Percentiles rank a stretch among this genome's conserved stretches.
These are phyloP conservation scores for Trissonchulus latispiculum DNA, from an alignment of 2,888 invertebrate species.

Conservation along the genomic window DNA sequence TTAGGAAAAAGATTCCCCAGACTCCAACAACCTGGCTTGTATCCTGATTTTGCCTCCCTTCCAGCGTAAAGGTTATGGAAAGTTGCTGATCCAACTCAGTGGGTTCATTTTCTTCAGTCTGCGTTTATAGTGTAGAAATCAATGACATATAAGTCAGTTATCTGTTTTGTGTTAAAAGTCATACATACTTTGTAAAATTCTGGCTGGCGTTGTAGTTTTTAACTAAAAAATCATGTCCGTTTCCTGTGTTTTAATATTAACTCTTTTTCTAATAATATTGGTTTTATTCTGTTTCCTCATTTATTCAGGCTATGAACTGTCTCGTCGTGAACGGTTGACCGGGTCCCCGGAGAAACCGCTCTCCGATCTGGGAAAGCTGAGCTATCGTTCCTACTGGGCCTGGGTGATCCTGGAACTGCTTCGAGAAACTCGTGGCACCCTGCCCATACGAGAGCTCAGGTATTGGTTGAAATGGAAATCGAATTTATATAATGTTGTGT, in stretches of 20 bases:
- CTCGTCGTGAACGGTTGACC: slow-evolving; percentile 75
- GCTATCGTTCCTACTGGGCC: slow-evolving; percentile 95
- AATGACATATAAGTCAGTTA: no score
- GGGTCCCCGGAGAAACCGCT: slow-evolving; percentile 96
- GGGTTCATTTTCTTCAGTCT: slow-evolving; percentile 36
- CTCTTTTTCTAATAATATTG: no score
- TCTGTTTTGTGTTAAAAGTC: no score
- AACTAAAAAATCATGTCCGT: no score
- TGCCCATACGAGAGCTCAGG: slow-evolving; percentile 84
- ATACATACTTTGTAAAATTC: no score
- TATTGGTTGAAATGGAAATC: no score
- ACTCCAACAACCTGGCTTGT: slow-evolving; percentile 69
- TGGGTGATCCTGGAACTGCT: slow-evolving; percentile 83
- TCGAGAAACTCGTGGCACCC: slow-evolving; percentile 66
- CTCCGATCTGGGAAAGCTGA: slow-evolving; percentile 86
- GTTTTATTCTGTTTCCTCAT: neutral
- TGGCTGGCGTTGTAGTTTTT: no score
- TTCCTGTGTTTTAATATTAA: no score
- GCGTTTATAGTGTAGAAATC: no score
- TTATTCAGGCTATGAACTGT: slow-evolving; percentile 69
- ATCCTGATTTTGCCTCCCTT: slow-evolving; percentile 91
- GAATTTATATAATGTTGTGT: no score
- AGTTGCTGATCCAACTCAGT: slow-evolving; percentile 81
- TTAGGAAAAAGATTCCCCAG: slow-evolving; percentile 87
- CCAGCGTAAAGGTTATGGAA: slow-evolving; percentile 92